Base-by-base conservation (phyloP, 2,113 vertebrate species). In the Macquaria australasica region DNA sequence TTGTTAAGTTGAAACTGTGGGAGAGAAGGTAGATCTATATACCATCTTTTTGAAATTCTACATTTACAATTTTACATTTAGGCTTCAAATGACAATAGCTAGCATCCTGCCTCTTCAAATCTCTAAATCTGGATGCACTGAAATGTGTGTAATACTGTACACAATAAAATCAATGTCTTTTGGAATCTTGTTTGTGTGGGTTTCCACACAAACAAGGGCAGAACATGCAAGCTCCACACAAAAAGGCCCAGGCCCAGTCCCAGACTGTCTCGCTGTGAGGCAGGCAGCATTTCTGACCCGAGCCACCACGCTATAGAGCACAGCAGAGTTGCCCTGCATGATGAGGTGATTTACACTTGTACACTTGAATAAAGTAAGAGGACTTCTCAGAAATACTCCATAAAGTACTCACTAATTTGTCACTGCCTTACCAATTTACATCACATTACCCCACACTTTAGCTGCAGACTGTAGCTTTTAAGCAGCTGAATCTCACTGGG, bases 291-390 rank as follows among this genome's bases (percentile, higher is more conserved):
- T 43, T 34, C 43, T 37, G 28, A 64, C 39, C n/a, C 20, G 28
- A 85, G 23, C 34, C 67, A 4, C 18, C 1, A 0, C 6, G 25
- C 15, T 4, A 51, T 39, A 58, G 53, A 73, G 34, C n/a, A 43
- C 53, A 59, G 53, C 64, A 69, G 25, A 31, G 7, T 28, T 68
- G 23, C 39, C 56, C 10, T 1, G 21, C 25, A 31, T 77, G 76
- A 85, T 85, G 25, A 62, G 28, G 45, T 71, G 64, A 78, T 89
- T 81, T 62, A 70, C 25, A 45, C 56, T n/a, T 51, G 14, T 55
- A 64, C 31, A 59, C 50, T 34, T 55, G 16, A 18, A 41, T 37
- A 55, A 77, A 76, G 23, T 59, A 8, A 62, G 41, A 59, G 2
- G 15, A 64, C 41, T 28, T 28, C 15, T 56, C 21, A 67, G 69